These are phyloP conservation scores for Setophaga petechia DNA, from an alignment of 2,113 vertebrate species.

Conservation along the genomic window DNA sequence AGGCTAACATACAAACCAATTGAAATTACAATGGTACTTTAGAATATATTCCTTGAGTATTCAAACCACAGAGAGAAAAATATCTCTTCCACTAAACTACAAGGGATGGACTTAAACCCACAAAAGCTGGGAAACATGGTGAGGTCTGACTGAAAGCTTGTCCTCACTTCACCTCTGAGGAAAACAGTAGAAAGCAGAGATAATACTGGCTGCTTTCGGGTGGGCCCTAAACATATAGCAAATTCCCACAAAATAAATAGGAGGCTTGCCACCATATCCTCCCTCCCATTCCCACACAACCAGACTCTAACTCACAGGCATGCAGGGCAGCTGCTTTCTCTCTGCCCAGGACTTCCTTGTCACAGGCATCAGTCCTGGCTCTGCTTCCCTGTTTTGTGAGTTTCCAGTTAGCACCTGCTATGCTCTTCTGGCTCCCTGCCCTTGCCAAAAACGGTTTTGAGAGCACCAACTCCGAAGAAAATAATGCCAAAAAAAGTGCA, in stretches of 20 bases:
- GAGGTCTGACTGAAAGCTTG: slow-evolving; percentile 21
- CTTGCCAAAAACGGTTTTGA: not conserved
- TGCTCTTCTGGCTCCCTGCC: not conserved
- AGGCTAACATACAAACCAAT: not conserved
- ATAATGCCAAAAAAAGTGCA: rapidly evolving
- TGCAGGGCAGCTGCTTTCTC: not conserved
- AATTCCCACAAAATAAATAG: not conserved
- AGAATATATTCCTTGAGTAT: slow-evolving; percentile 35
- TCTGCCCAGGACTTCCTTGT: not conserved
- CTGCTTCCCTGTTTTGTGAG: not conserved
- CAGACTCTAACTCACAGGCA: not conserved
- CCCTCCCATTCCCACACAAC: not conserved
- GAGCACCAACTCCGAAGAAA: not conserved
- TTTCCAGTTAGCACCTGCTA: not conserved
- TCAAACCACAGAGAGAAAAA: not conserved
- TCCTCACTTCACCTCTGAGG: slow-evolving; percentile 46
- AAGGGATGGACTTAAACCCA: slow-evolving; percentile 27
- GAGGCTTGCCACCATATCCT: not conserved
- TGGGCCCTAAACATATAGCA: not conserved
- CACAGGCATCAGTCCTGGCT: not conserved
- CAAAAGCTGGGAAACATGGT: slow-evolving; percentile 12
- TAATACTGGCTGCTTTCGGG: not conserved
- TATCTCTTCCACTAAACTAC: not conserved
- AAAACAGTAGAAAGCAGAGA: not conserved
- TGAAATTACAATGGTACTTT: slow-evolving; percentile 28